Evolutionary conservation across 2,113 vertebrate species (phyloP).

Genomic region (Cebus imitator): DNA sequence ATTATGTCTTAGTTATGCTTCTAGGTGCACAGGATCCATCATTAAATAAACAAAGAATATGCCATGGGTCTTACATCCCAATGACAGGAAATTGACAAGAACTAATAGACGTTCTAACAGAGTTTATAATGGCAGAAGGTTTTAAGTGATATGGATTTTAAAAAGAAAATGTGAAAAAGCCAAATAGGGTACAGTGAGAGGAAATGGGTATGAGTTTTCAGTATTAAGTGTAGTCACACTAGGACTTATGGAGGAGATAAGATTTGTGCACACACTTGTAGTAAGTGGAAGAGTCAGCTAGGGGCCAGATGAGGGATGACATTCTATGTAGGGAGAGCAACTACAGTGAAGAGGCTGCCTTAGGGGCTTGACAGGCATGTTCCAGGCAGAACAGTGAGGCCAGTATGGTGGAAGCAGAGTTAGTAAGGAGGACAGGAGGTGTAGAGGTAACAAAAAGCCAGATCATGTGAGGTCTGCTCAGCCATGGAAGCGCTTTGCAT

Average conservation of each 20-base stretch:
- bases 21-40: not conserved
- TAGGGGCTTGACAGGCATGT: not conserved
- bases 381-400: not conserved
- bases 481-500: not conserved
- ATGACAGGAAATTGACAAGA: not conserved
- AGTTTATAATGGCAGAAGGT: not conserved
- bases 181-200: not conserved
- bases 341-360: too few species aligned
- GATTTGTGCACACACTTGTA: not conserved
- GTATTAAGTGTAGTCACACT: not conserved
- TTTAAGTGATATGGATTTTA: not conserved
- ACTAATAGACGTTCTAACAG: not conserved
- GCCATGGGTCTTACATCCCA: not conserved
- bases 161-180: not conserved
- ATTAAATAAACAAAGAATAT: not conserved
- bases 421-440: fast-evolving
- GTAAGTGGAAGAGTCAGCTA: not conserved
- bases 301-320: not conserved
- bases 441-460: not conserved
- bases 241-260: not conserved
- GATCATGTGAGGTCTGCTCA: too few species aligned
- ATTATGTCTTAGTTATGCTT: not conserved
- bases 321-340: not conserved
- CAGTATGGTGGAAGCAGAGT: not conserved
- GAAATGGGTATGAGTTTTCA: not conserved